Percentiles rank a stretch among this genome's conserved stretches.
phyloP scores from a whole-genome alignment of 2,797 vertebrate genomes.

The Tragelaphus oryx region DNA sequence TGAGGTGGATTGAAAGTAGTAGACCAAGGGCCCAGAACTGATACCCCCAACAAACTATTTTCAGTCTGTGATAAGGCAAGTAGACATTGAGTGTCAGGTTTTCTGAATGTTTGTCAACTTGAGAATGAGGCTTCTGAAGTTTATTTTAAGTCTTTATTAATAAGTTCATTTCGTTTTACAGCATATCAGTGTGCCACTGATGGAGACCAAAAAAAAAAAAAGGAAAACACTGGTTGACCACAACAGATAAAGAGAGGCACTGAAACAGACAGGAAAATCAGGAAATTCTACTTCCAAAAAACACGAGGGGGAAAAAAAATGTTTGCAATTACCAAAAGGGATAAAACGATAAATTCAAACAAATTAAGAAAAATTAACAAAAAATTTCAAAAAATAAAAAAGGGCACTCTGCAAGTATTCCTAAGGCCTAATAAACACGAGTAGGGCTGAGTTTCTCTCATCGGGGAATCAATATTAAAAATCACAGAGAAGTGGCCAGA shows the following conservation, averaged over 20 bases:
- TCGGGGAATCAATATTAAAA: not conserved
- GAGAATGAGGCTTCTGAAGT: not conserved
- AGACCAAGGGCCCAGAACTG: not conserved
- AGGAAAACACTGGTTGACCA: too few species aligned
- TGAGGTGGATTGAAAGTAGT: not conserved
- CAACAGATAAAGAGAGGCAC: not conserved
- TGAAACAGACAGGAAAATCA: not conserved
- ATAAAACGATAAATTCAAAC: not conserved
- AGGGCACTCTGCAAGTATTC: not conserved
- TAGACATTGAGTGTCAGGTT: accelerated
- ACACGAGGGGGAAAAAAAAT: not conserved
- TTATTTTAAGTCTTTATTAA: not conserved
- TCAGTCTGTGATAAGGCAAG: not conserved
- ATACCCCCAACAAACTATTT: too few species aligned
- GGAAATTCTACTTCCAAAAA: not conserved
- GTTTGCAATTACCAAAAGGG: not conserved
- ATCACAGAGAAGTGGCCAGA: not conserved
- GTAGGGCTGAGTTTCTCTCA: not conserved
- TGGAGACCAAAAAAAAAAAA: not conserved
- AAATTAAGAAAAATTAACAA: not conserved
- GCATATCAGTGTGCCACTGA: not conserved
- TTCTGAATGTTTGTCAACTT: not conserved
- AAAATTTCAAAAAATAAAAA: not conserved
- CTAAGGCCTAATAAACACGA: not conserved
- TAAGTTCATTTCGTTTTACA: not conserved